Evolutionary conservation across 2,888 invertebrate species (phyloP).

Genomic region (Lottia gigantea): DNA sequence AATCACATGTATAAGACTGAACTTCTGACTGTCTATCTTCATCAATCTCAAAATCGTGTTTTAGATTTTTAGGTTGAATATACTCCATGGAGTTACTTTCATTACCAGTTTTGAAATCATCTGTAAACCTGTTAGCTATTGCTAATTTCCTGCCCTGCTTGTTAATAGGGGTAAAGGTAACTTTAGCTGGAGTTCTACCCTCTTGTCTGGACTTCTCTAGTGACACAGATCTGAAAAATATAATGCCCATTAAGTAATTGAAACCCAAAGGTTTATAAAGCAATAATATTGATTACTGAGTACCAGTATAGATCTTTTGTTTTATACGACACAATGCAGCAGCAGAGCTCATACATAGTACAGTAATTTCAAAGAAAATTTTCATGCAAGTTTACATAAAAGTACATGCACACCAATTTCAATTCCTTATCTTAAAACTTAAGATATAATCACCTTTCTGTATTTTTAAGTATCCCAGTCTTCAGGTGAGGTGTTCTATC

Average conservation of each 20-base stretch:
- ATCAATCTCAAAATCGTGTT: not conserved
- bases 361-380: no score
- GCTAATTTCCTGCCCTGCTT: not conserved
- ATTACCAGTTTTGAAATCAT: not conserved
- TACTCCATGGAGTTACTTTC: not conserved
- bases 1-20: not conserved
- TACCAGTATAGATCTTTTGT: no score
- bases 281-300: no score
- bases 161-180: not conserved
- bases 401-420: no score
- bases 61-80: no score
- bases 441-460: not conserved
- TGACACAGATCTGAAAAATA: not conserved
- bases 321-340: no score
- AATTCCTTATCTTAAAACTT: no score
- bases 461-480: constrained; percentile 25
- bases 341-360: no score
- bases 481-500: constrained; percentile 20
- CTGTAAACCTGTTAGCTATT: not conserved
- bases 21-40: not conserved
- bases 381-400: no score
- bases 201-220: not conserved
- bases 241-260: no score
- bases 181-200: not conserved
- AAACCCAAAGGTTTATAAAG: no score